Conservation (phyloP, 2,113 vertebrate species). For the Tor tambroides region DNA sequence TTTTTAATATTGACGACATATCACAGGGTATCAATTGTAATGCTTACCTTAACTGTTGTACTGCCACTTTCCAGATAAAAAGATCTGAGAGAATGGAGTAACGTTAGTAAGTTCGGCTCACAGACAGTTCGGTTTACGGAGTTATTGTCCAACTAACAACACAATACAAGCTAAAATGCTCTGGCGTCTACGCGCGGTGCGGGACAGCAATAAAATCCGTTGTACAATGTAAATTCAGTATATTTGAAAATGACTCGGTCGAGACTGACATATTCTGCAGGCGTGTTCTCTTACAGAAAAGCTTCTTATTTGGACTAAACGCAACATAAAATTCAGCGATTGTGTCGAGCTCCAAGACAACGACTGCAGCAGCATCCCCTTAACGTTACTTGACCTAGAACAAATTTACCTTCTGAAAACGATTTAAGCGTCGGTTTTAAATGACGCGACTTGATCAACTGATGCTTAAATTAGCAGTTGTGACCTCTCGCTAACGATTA, state of each 20-base stretch:
- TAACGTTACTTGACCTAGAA: slow-evolving; percentile 55
- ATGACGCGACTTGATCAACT: slow-evolving; percentile 69
- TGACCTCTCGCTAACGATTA: not conserved
- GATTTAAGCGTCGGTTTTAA: slow-evolving; percentile 71
- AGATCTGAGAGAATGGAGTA: not conserved
- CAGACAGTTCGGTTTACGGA: not conserved
- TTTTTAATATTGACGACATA: not conserved
- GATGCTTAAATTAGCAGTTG: not conserved
- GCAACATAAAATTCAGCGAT: slow-evolving; percentile 72
- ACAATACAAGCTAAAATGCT: not conserved
- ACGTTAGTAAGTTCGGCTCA: not conserved
- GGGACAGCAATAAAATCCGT: not conserved
- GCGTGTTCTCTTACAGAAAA: slow-evolving; percentile 70
- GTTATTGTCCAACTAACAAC: not conserved
- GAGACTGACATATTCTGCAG: slow-evolving; percentile 66
- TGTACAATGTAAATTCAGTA: slow-evolving; percentile 52
- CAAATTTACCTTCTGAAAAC: slow-evolving; percentile 62
- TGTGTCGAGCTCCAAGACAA: slow-evolving; percentile 65
- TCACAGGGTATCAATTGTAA: no score
- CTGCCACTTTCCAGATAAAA: not conserved
- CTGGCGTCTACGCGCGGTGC: not conserved
- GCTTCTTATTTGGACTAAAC: slow-evolving; percentile 72
- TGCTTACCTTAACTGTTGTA: not conserved
- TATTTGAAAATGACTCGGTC: slow-evolving; percentile 70
- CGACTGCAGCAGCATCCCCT: slow-evolving; percentile 78